Evolutionary conservation across 2,888 invertebrate species (phyloP).

Genomic region (Plemyria rubiginata): DNA sequence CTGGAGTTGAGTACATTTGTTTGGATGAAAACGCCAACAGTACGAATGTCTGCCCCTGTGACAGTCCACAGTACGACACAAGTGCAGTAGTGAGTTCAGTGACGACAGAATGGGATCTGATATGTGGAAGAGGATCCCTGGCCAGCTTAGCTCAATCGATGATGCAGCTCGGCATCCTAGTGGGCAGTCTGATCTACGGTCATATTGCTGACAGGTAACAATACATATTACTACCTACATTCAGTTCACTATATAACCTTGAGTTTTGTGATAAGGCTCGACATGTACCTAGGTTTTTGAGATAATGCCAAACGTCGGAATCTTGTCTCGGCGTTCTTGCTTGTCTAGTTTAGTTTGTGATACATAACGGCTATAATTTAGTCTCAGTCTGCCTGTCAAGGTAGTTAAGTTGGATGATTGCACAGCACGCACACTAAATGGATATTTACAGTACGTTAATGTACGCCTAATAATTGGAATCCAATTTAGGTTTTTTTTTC

Average conservation of each 20-base stretch:
- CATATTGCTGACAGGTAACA: conserved; percentile 77
- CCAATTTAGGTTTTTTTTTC: too few species aligned
- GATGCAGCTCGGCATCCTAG: conserved; percentile 83
- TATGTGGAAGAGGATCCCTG: conserved; percentile 82
- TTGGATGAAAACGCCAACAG: conserved; percentile 57
- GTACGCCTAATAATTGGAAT: too few species aligned
- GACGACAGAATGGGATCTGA: conserved; percentile 85
- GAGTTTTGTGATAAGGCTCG: background rate
- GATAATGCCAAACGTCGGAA: background rate
- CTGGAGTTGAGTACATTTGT: conserved; percentile 79
- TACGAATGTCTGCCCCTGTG: conserved; percentile 73
- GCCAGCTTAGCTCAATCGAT: conserved; percentile 84
- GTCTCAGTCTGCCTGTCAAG: too few species aligned
- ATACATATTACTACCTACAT: background rate
- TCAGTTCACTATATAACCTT: background rate
- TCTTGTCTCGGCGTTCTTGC: background rate
- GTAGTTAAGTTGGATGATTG: too few species aligned
- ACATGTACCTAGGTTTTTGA: background rate
- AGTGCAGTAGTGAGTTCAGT: conserved; percentile 83
- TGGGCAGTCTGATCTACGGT: conserved; percentile 83
- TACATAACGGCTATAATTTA: too few species aligned
- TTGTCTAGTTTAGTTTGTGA: too few species aligned
- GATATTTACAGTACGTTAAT: too few species aligned
- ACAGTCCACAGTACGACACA: conserved; percentile 80
- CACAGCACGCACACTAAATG: too few species aligned